Evolutionary conservation across 2,113 vertebrate species (phyloP).

Genomic region (Triplophysa siluroides): DNA sequence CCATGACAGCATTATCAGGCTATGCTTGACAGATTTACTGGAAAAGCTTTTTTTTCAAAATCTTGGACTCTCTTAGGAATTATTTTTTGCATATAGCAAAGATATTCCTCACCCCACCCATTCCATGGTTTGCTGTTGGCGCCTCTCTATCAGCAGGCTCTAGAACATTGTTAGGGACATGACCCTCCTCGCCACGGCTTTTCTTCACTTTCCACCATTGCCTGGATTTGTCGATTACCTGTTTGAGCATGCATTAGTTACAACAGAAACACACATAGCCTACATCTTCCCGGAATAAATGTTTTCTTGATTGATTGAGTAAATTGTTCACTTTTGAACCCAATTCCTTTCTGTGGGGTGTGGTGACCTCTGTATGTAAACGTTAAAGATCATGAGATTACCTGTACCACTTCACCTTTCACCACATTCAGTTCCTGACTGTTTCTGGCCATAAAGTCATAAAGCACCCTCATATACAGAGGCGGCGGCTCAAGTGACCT

Average conservation of each 20-base stretch:
- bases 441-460: conserved; percentile 85
- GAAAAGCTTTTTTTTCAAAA: neutral
- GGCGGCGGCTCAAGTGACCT: conserved; percentile 49
- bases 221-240: conserved; percentile 83
- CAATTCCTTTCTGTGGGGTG: neutral
- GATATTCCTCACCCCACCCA: neutral
- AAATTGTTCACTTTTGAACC: no score
- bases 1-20: no score
- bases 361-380: neutral
- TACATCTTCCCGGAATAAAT: neutral
- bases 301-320: no score
- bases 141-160: conserved; percentile 58
- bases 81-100: neutral
- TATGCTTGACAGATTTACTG: no score
- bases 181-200: conserved; percentile 65
- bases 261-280: neutral
- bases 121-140: conserved; percentile 34
- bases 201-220: conserved; percentile 91
- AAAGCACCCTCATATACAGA: conserved; percentile 70
- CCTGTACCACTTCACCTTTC: conserved; percentile 84
- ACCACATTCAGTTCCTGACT: conserved; percentile 79
- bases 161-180: conserved; percentile 86
- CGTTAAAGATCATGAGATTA: conserved; percentile 53
- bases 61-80: neutral
- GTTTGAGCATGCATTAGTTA: conserved; percentile 18